Evolutionary conservation across 2,113 vertebrate genomes (phyloP).

Genomic region (Malurus melanocephalus): DNA sequence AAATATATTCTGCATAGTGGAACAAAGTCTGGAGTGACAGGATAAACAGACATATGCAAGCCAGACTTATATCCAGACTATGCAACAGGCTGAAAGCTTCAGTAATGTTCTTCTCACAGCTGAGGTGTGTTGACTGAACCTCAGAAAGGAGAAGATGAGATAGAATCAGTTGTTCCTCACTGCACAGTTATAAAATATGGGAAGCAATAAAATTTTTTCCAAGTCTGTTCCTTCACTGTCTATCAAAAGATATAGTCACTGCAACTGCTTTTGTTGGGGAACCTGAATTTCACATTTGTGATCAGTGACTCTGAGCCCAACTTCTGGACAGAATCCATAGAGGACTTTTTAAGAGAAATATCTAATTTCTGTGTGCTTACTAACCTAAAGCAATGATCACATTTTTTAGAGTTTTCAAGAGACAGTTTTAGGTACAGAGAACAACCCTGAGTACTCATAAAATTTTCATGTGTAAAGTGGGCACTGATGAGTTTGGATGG

Average conservation of each 20-base stretch:
- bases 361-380: background rate
- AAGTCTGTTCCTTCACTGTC: background rate
- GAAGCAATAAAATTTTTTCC: background rate
- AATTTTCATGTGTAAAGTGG: background rate
- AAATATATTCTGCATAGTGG: background rate
- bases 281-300: background rate
- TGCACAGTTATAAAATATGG: background rate
- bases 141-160: fast-evolving
- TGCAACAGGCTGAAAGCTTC: background rate
- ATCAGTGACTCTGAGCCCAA: background rate
- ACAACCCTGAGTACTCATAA: background rate
- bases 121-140: background rate
- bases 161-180: background rate
- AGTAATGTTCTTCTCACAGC: background rate
- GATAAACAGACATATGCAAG: background rate
- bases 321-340: background rate
- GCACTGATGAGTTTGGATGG: background rate
- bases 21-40: background rate
- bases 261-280: background rate
- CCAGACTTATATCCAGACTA: background rate
- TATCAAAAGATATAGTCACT: background rate
- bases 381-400: background rate
- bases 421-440: background rate
- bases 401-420: background rate
- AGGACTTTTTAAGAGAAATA: background rate